Conservation (phyloP, 2,888 invertebrate species). For the Protophormia terraenovae region DNA sequence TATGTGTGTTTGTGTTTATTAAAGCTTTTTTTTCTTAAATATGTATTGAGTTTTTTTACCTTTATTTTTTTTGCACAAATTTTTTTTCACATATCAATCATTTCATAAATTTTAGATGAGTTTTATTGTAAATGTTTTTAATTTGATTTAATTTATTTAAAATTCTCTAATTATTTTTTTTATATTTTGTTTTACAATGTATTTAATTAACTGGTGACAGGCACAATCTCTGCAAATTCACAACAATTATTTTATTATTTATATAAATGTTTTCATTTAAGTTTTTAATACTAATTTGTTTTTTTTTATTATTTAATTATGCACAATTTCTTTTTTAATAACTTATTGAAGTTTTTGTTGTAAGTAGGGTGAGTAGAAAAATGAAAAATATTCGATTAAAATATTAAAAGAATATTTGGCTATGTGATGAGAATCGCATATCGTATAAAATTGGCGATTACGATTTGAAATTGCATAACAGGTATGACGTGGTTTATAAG, state of each 20-base stretch:
- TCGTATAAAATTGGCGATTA: no score
- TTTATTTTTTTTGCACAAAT: not conserved
- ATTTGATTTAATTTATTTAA: conserved; percentile 31
- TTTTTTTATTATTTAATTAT: conserved; percentile 2
- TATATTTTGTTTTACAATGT: conserved; percentile 17
- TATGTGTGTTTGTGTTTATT: not conserved
- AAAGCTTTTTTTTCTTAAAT: conserved; percentile 47
- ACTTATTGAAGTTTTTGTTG: no score
- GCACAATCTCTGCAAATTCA: conserved; percentile 71
- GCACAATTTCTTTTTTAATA: not conserved
- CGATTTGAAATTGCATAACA: no score
- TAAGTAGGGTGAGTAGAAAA: no score
- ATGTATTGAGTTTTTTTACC: conserved; percentile 13
- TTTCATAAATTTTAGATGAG: not conserved
- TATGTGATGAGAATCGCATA: no score
- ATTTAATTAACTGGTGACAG: conserved; percentile 68
- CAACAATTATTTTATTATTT: conserved; percentile 58
- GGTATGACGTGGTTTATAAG: no score
- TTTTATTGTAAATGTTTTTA: conserved; percentile 11
- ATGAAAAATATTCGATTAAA: no score
- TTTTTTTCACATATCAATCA: not conserved
- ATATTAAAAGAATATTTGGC: no score
- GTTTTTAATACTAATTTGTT: not conserved
- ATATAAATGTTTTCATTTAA: not conserved
- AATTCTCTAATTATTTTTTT: conserved; percentile 30